A percentile compares a stretch with the other conserved stretches of the same genome.
Conservation (phyloP, 2,888 invertebrate species). For the Scotopteryx bipunctaria region DNA sequence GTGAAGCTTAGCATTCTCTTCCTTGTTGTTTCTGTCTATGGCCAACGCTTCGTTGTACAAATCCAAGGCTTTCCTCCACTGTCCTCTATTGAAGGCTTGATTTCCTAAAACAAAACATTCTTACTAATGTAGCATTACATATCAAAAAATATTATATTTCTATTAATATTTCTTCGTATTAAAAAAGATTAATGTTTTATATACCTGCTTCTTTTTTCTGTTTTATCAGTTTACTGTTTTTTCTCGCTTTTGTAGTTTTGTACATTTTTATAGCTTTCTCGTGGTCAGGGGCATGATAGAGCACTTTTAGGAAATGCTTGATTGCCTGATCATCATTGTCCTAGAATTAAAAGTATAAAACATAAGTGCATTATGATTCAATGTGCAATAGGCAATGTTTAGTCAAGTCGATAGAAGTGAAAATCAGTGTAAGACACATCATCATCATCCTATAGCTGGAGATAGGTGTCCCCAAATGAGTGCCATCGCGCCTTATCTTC, state of each 20-base stretch:
- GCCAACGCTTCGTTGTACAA: constrained; percentile 93
- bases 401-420: too few species aligned
- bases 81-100: constrained; percentile 91
- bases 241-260: constrained; percentile 67
- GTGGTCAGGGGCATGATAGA: constrained; percentile 96
- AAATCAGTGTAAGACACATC: too few species aligned
- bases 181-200: neutral
- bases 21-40: constrained; percentile 92
- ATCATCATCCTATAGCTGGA: too few species aligned
- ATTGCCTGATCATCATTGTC: constrained; percentile 96
- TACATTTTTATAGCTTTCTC: constrained; percentile 93
- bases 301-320: constrained; percentile 95
- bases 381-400: too few species aligned
- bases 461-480: too few species aligned
- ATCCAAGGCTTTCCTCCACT: constrained; percentile 90
- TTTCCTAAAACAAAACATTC: constrained; percentile 86
- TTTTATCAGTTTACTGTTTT: constrained; percentile 91
- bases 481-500: too few species aligned
- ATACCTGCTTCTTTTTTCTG: constrained; percentile 94
- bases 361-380: too few species aligned
- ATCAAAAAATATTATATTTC: too few species aligned
- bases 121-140: too few species aligned
- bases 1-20: constrained; percentile 94
- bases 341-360: constrained; percentile 59
- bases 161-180: too few species aligned